Evolutionary conservation across 1,140 invertebrate species (phyloP).

Genomic region (Delia radicum): DNA sequence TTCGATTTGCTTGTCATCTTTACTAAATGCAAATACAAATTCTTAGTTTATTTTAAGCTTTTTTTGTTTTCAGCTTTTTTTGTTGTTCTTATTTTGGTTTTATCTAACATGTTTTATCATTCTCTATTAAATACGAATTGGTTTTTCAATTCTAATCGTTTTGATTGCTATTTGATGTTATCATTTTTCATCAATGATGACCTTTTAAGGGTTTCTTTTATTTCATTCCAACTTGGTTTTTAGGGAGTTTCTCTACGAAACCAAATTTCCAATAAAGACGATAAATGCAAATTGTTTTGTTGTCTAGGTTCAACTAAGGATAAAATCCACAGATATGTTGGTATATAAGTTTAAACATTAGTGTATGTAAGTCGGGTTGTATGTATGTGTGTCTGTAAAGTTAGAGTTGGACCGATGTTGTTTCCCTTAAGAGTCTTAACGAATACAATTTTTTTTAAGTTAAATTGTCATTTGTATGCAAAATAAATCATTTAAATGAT

Average conservation of each 20-base stretch:
- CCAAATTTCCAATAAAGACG: not conserved
- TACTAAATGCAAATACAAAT: no score
- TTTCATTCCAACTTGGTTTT: not conserved
- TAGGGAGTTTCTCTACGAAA: not conserved
- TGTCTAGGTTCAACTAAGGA: not conserved
- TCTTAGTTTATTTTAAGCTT: no score
- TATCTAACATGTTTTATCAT: not conserved
- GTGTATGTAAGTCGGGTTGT: not conserved
- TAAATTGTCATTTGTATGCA: constrained; percentile 16
- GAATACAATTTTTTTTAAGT: not conserved
- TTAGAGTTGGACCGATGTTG: not conserved
- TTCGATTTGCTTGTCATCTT: no score
- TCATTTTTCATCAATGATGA: not conserved
- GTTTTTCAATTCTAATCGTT: not conserved
- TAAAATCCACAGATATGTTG: no score
- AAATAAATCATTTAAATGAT: constrained; percentile 12
- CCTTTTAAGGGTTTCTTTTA: not conserved
- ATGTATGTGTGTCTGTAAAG: not conserved
- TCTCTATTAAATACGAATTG: not conserved
- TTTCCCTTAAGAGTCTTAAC: constrained; percentile 11
- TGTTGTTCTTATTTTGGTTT: no score
- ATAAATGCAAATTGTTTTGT: not conserved
- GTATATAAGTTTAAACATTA: not conserved
- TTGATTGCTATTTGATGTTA: constrained; percentile 12
- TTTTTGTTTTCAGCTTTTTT: no score